Evolutionary conservation across 2,888 invertebrate genomes (phyloP).

Genomic region (Napeogenes inachia): DNA sequence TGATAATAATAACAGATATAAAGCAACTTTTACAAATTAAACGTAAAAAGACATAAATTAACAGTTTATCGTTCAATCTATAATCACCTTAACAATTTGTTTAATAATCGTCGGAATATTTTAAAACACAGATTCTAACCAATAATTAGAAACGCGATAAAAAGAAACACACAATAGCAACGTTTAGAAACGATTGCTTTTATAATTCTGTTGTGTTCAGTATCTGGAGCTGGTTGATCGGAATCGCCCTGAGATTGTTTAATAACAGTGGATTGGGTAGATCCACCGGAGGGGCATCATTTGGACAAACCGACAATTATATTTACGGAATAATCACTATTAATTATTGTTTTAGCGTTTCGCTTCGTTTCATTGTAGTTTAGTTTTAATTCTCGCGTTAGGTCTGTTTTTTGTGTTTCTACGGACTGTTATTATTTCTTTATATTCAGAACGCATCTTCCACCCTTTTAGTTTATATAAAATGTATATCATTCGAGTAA

Average conservation of each 20-base stretch:
- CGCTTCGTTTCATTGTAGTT: slow-evolving; percentile 37
- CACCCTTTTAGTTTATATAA: neutral
- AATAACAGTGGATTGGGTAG: slow-evolving; percentile 58
- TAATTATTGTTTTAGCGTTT: slow-evolving; percentile 54
- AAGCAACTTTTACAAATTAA: slow-evolving; percentile 1
- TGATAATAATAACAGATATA: neutral
- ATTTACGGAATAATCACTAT: slow-evolving; percentile 60
- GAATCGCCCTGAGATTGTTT: slow-evolving; percentile 51
- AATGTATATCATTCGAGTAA: too few species aligned
- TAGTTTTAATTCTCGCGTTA: slow-evolving; percentile 21
- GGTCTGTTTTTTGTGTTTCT: slow-evolving; percentile 17
- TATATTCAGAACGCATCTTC: slow-evolving; percentile 7
- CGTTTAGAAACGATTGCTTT: slow-evolving; percentile 62
- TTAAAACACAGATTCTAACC: slow-evolving; percentile 36
- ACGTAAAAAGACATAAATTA: slow-evolving; percentile 19
- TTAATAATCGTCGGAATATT: slow-evolving; percentile 29
- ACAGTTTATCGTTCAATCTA: slow-evolving; percentile 20
- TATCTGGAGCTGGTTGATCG: slow-evolving; percentile 52
- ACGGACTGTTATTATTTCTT: slow-evolving; percentile 6
- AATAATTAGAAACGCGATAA: slow-evolving; percentile 45
- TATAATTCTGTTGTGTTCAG: slow-evolving; percentile 62
- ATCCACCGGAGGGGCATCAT: slow-evolving; percentile 50
- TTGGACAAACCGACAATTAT: slow-evolving; percentile 60
- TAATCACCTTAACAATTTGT: slow-evolving; percentile 27
- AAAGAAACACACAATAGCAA: slow-evolving; percentile 55